Conservation (phyloP, 2,113 vertebrate genomes). For the Andinoacara biseriatus region DNA sequence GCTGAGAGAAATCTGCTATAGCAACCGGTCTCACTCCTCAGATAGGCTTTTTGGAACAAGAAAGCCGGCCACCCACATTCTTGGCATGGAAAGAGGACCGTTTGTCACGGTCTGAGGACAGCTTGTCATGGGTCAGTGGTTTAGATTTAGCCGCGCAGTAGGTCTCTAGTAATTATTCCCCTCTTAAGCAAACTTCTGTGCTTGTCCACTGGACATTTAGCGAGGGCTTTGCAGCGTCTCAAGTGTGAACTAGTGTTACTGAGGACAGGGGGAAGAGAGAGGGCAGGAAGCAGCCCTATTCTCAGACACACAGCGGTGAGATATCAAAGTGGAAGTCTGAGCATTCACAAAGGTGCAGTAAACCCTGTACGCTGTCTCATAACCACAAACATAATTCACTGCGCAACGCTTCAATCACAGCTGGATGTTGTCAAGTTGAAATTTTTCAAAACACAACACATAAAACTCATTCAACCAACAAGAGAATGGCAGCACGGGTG, state of each 20-base stretch:
- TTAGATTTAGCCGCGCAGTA: conserved; percentile 47
- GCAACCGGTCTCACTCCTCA: conserved; percentile 21
- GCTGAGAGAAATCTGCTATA: conserved; percentile 8
- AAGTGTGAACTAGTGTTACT: conserved; percentile 5
- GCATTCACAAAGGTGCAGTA: background rate
- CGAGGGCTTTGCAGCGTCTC: conserved; percentile 15
- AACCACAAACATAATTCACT: no score
- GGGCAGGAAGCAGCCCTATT: background rate
- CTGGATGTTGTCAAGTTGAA: no score
- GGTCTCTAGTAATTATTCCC: conserved; percentile 52
- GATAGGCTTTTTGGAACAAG: conserved; percentile 45
- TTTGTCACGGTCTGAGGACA: conserved; percentile 69
- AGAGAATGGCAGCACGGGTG: no score
- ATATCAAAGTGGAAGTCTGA: conserved; percentile 14
- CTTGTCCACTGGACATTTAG: conserved; percentile 18
- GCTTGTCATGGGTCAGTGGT: conserved; percentile 64
- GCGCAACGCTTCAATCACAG: no score
- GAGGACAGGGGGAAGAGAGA: background rate
- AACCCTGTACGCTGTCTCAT: no score
- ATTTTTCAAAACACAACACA: no score
- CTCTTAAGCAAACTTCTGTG: conserved; percentile 42
- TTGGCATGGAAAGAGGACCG: conserved; percentile 54
- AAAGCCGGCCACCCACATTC: conserved; percentile 64
- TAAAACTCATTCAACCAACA: no score
- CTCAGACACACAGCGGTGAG: background rate